Evolutionary conservation across 2,888 invertebrate species (phyloP).

Genomic region (Gymnosoma rotundatum): DNA sequence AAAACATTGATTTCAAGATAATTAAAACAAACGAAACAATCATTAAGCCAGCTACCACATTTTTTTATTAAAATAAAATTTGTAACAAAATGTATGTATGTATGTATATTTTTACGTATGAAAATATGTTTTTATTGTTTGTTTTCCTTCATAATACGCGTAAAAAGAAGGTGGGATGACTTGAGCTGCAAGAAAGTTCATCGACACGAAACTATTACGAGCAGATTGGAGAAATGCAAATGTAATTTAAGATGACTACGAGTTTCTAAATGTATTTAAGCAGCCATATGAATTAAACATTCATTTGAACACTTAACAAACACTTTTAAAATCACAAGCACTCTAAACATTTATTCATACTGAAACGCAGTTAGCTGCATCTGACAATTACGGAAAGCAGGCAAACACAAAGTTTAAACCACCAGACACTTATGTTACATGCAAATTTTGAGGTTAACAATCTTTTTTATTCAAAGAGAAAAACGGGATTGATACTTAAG

Average conservation of each 20-base stretch:
- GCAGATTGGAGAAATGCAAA: constrained; percentile 61
- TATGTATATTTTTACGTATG: no score
- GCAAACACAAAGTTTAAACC: constrained; percentile 12
- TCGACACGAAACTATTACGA: constrained; percentile 53
- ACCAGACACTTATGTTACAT: constrained; percentile 7
- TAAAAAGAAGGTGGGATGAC: constrained; percentile 6
- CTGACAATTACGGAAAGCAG: constrained; percentile 11
- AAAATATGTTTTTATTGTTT: constrained; percentile 16
- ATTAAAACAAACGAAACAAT: not conserved
- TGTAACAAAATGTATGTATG: not conserved
- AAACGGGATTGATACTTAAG: constrained; percentile 16
- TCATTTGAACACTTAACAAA: constrained; percentile 16
- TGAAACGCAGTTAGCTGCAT: constrained; percentile 2
- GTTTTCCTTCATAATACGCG: not conserved
- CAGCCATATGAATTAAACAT: constrained; percentile 23
- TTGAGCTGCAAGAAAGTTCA: constrained; percentile 43
- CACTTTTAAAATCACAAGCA: not conserved
- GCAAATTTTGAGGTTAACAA: constrained; percentile 54
- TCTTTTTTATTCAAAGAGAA: constrained; percentile 22
- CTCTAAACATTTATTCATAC: constrained; percentile 1
- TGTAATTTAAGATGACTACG: constrained; percentile 56
- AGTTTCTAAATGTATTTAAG: constrained; percentile 37
- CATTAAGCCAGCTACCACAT: not conserved
- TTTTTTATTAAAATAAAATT: not conserved
- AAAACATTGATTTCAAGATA: not conserved